phyloP scores from a whole-genome alignment of 2,113 vertebrate species.

The Siniperca chuatsi region DNA sequence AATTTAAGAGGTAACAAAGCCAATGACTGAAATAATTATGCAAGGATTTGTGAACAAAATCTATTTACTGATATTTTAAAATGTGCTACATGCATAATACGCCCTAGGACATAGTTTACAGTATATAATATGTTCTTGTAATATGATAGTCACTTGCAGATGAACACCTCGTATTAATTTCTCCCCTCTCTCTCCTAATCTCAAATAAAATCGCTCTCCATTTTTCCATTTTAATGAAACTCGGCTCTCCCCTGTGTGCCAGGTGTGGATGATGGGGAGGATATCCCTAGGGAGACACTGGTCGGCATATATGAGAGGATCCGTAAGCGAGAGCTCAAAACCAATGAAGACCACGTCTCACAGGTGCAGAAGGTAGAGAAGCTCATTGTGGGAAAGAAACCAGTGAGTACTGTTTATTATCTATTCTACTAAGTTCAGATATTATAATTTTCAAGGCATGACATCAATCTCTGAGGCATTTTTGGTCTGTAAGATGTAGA shows the following conservation, averaged over 20 bases:
- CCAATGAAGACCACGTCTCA: conserved; percentile 97
- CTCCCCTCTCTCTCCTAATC: not conserved
- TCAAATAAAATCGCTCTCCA: not conserved
- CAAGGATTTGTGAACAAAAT: not conserved
- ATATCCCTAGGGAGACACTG: conserved; percentile 95
- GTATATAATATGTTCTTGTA: not conserved
- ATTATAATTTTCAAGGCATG: conserved; percentile 1
- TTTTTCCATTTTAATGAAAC: not conserved
- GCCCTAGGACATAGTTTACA: not conserved
- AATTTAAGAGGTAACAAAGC: conserved; percentile 90
- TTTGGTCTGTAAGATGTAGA: not conserved
- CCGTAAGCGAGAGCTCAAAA: conserved; percentile 97
- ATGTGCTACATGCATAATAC: not conserved
- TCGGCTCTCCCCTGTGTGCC: conserved; percentile 15
- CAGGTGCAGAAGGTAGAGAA: conserved; percentile 99
- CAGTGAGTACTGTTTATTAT: conserved; percentile 83
- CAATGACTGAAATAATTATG: too few species aligned
- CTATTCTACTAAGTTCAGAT: not conserved
- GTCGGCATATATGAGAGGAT: conserved; percentile 98
- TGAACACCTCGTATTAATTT: not conserved
- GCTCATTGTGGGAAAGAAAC: conserved; percentile 98
- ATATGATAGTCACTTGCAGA: not conserved
- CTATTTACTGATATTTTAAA: not conserved
- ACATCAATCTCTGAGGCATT: not conserved
- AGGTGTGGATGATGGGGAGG: conserved; percentile 98